These are phyloP conservation scores for Oscheius sp. DNA, from an alignment of 2,888 invertebrate species.

Conservation along the genomic window DNA sequence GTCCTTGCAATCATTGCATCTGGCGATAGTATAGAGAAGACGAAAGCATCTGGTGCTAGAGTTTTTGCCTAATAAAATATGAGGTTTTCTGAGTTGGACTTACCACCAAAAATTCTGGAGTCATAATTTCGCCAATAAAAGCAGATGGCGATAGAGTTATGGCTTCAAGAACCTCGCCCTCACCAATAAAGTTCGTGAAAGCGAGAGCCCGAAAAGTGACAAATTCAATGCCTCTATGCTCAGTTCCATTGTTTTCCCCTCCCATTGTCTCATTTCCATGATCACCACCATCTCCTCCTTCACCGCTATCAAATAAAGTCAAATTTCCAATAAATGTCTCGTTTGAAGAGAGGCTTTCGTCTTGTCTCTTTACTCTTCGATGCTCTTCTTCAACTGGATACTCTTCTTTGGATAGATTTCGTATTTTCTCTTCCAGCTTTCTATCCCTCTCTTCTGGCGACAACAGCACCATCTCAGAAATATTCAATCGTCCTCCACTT, in stretches of 20 bases:
- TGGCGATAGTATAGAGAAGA: constrained; percentile 62
- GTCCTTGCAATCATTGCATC: constrained; percentile 59
- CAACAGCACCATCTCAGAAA: constrained; percentile 9
- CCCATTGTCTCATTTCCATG: not conserved
- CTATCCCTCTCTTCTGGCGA: constrained; percentile 35
- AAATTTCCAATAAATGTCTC: not conserved
- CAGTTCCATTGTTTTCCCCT: not conserved
- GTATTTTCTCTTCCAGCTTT: constrained; percentile 49
- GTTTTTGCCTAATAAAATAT: constrained; percentile 41
- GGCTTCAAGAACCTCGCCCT: constrained; percentile 52
- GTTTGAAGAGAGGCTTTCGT: not conserved
- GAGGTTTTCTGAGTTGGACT: not conserved
- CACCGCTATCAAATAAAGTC: not conserved
- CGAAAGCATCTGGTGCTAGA: constrained; percentile 62
- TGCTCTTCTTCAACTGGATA: not conserved
- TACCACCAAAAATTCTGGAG: constrained; percentile 52
- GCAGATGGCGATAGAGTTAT: constrained; percentile 61
- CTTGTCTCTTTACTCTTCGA: too few species aligned
- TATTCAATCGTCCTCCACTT: not conserved
- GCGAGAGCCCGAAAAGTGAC: constrained; percentile 47
- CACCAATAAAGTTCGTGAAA: constrained; percentile 53
- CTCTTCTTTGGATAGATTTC: constrained; percentile 36
- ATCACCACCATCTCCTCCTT: not conserved
- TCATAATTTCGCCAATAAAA: constrained; percentile 52
- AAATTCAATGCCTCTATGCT: not conserved